Evolutionary conservation across 2,888 invertebrate species (phyloP).

Genomic region (Caenorhabditis doughertyi): DNA sequence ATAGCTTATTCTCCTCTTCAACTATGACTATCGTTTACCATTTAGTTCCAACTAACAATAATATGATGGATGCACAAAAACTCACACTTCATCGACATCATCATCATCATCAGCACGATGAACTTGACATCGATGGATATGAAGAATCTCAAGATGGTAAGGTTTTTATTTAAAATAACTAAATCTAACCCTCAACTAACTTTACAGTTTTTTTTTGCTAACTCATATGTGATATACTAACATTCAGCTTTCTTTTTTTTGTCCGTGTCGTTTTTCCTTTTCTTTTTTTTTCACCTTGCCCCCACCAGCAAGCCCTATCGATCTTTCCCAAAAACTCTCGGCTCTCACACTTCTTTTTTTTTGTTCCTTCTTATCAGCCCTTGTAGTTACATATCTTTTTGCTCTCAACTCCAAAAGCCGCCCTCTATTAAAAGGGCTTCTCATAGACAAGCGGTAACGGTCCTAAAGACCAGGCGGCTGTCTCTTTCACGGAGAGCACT

Average conservation of each 20-base stretch:
- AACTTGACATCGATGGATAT: too few species aligned
- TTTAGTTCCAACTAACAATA: slow-evolving; percentile 15
- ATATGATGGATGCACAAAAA: slow-evolving; percentile 33
- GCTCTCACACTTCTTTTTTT: slow-evolving; percentile 8
- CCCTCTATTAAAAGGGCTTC: too few species aligned
- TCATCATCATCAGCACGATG: not conserved
- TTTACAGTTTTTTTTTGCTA: too few species aligned
- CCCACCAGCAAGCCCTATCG: slow-evolving; percentile 11
- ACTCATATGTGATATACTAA: too few species aligned
- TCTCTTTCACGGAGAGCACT: not conserved
- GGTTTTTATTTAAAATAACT: not conserved
- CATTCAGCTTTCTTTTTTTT: not conserved
- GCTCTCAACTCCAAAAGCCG: too few species aligned
- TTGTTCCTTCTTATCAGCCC: slow-evolving; percentile 41
- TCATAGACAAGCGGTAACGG: too few species aligned
- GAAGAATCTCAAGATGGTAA: slow-evolving; percentile 48
- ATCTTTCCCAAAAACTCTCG: slow-evolving; percentile 12
- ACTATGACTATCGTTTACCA: slow-evolving; percentile 44
- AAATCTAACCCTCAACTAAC: not conserved
- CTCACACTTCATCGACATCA: slow-evolving; percentile 22
- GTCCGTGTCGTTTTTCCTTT: not conserved
- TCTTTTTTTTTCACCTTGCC: slow-evolving; percentile 10
- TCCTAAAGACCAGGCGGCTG: slow-evolving; percentile 33
- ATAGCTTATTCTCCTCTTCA: not conserved
- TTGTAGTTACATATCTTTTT: too few species aligned